Evolutionary conservation across 2,888 invertebrate genomes (phyloP).

Genomic region (Cartodere bifasciata): DNA sequence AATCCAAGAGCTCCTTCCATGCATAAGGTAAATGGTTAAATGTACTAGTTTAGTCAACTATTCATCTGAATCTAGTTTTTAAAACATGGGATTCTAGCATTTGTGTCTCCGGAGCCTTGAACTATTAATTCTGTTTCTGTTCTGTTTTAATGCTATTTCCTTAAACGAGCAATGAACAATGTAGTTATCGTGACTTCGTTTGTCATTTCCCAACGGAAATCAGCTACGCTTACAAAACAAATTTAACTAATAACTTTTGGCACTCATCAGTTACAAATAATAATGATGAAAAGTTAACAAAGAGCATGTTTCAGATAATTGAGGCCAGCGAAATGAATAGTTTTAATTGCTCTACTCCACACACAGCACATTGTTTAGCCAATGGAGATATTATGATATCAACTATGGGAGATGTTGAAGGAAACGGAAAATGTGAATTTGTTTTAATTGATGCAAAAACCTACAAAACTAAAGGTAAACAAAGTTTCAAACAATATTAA

Average conservation of each 20-base stretch:
- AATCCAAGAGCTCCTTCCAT: constrained; percentile 61
- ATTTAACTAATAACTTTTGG: no score
- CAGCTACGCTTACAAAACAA: no score
- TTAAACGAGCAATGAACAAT: no score
- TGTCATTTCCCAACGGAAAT: constrained; percentile 1
- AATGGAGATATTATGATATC: constrained; percentile 92
- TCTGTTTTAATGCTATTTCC: no score
- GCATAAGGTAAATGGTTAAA: constrained; percentile 53
- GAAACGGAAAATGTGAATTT: constrained; percentile 77
- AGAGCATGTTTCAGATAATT: constrained; percentile 52
- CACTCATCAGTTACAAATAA: no score
- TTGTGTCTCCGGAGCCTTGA: no score
- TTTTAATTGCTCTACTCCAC: constrained; percentile 72
- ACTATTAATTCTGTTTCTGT: no score
- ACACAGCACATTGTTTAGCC: constrained; percentile 88
- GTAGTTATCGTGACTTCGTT: neutral
- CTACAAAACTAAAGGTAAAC: constrained; percentile 57
- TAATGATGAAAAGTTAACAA: no score
- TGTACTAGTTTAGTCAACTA: no score
- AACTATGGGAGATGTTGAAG: constrained; percentile 80
- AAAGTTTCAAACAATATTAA: no score
- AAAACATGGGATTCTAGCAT: no score
- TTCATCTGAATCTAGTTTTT: no score
- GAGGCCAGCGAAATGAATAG: constrained; percentile 67
- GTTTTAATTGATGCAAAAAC: constrained; percentile 73